phyloP scores from a whole-genome alignment of 2,888 invertebrate genomes.

The Drosophila paracracens region DNA sequence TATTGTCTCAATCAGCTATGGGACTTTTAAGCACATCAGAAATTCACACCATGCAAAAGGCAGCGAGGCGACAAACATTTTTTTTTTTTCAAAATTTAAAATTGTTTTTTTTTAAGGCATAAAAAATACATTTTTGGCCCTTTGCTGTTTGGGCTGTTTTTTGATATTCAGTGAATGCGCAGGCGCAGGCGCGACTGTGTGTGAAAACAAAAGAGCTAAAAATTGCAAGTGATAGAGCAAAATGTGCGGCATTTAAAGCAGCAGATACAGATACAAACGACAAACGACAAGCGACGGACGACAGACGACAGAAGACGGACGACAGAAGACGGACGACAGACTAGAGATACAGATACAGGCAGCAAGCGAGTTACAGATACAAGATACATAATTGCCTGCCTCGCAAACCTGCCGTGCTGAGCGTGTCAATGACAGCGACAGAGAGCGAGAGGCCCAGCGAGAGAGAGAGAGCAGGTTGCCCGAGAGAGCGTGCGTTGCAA shows the following conservation, averaged over 20 bases:
- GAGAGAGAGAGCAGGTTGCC: constrained; percentile 5
- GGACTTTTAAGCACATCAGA: constrained; percentile 37
- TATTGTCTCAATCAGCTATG: constrained; percentile 80
- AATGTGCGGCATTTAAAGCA: constrained; percentile 78
- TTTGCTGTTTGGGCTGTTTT: constrained; percentile 5
- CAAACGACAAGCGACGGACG: not conserved
- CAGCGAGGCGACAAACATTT: constrained; percentile 24
- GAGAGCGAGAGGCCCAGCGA: constrained; percentile 5
- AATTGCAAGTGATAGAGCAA: constrained; percentile 71
- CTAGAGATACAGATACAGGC: constrained; percentile 46
- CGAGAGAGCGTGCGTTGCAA: not conserved
- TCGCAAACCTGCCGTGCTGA: constrained; percentile 65
- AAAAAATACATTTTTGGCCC: constrained; percentile 16
- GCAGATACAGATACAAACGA: constrained; percentile 26
- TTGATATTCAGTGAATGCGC: constrained; percentile 57
- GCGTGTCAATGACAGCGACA: constrained; percentile 75
- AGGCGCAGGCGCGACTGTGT: constrained; percentile 64
- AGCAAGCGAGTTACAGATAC: constrained; percentile 69
- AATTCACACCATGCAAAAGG: constrained; percentile 49
- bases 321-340: constrained; percentile 1
- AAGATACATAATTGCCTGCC: constrained; percentile 77
- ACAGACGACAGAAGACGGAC: not conserved
- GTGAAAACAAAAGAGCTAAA: constrained; percentile 46
- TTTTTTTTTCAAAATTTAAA: not conserved
- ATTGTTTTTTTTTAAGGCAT: not conserved